Conservation (phyloP, 2,113 vertebrate species). For the Theristicus caerulescens region DNA sequence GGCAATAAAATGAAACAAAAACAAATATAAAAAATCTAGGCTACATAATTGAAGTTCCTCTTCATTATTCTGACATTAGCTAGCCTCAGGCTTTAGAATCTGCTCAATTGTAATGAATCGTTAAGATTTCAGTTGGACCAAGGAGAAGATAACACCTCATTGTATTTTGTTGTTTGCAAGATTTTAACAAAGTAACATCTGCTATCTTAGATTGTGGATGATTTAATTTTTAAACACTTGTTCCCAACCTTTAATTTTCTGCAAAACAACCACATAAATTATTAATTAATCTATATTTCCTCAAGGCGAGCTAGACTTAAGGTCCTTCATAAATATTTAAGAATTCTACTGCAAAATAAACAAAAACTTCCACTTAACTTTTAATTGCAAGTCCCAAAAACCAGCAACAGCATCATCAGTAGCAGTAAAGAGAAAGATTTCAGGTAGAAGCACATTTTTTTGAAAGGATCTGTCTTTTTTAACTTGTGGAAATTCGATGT, state of each 20-base stretch:
- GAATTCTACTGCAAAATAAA: slow-evolving; percentile 75
- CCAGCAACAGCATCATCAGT: slow-evolving; percentile 9
- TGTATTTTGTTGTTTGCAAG: slow-evolving; percentile 63
- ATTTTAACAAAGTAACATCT: slow-evolving; percentile 78
- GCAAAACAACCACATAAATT: slow-evolving; percentile 80
- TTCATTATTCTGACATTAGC: slow-evolving; percentile 54
- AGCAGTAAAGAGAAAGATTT: background rate
- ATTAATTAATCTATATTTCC: slow-evolving; percentile 80
- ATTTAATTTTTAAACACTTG: slow-evolving; percentile 84
- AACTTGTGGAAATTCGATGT: background rate
- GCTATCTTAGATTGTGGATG: slow-evolving; percentile 68
- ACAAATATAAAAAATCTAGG: slow-evolving; percentile 3
- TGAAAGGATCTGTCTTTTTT: background rate
- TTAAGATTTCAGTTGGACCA: slow-evolving; percentile 65
- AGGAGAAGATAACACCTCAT: slow-evolving; percentile 53
- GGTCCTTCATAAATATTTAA: slow-evolving; percentile 83
- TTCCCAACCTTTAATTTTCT: slow-evolving; percentile 83
- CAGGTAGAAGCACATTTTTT: background rate
- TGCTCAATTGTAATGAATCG: slow-evolving; percentile 59
- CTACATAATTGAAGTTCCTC: slow-evolving; percentile 46
- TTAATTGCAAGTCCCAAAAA: slow-evolving; percentile 73
- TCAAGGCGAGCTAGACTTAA: slow-evolving; percentile 77
- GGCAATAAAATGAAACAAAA: slow-evolving; percentile 25
- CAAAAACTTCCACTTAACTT: slow-evolving; percentile 81
- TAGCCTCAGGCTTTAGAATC: slow-evolving; percentile 59